Evolutionary conservation across 2,797 vertebrate genomes (phyloP), one percentile per base, ranked within the genome.

Genomic region (Sciaenops ocellatus): DNA sequence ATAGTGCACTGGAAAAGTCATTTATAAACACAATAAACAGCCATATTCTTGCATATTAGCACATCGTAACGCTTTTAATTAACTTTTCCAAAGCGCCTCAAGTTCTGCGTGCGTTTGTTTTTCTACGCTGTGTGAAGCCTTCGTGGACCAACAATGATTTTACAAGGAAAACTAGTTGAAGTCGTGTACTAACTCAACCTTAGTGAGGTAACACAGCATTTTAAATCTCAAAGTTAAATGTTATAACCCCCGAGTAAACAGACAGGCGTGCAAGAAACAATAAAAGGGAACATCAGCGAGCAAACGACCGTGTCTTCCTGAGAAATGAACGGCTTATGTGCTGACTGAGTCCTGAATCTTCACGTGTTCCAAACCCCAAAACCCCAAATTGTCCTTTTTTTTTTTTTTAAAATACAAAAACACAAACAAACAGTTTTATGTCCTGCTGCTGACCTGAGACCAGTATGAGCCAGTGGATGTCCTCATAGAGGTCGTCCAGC

Each of bases 381-480:
- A 52, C 20, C 11, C 3, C 18, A 30, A 42, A 63, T 65, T 16
- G 6, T 42, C 5, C 8, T 41, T 7, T 30, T n/a, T n/a, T n/a
- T n/a, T n/a, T n/a, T n/a, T n/a, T n/a, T n/a, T n/a, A n/a, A n/a
- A n/a, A 44, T 30, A 30, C 30, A 57, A 70, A 68, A 17, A 47
- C 50, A 41, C 18, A 55, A 26, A 46, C 16, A 52, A 28, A 55
- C 1, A 17, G 24, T n/a, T 28, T 30, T 1, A 4, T 12, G 13
- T 52, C 5, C 12, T 24, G 50, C 22, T 57, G 54, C 92, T 86
- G 84, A 99, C 98, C 98, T 97, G 98, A 97, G 91, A 99, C 98
- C 96, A 99, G 95, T 91, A 99, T 97, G 86, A 99, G 96, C 98
- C 98, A 99, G 95, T 99, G 98, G 94, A 99, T 99, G 94, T 99